phyloP scores from a whole-genome alignment of 2,113 vertebrate species.

The Poeciliopsis occidentalis region DNA sequence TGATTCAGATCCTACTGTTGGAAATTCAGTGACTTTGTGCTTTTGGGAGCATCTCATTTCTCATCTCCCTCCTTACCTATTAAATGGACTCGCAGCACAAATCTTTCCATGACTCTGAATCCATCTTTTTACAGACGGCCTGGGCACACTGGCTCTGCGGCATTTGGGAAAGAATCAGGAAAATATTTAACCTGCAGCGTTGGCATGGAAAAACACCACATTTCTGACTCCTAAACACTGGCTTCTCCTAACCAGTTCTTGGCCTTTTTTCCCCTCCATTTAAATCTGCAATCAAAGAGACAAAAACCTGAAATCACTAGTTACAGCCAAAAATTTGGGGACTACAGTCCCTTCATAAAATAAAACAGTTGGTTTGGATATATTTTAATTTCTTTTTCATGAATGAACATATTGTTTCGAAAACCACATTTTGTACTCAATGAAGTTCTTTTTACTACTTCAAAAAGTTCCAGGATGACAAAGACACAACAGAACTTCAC shows the following conservation, averaged over 20 bases:
- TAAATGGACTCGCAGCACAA: conserved; percentile 40
- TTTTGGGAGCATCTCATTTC: conserved; percentile 44
- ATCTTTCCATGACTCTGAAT: conserved; percentile 41
- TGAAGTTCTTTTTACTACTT: background rate
- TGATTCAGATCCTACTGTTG: conserved; percentile 44
- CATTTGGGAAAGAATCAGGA: conserved; percentile 6
- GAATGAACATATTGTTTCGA: background rate
- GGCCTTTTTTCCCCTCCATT: no score
- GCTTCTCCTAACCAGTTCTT: background rate
- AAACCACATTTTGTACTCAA: background rate
- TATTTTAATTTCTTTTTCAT: background rate
- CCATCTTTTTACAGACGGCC: conserved; percentile 29
- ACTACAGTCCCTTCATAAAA: no score
- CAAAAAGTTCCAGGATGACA: background rate
- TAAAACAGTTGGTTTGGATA: background rate
- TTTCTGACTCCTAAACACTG: background rate
- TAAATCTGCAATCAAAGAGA: no score
- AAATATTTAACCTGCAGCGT: background rate
- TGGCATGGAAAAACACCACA: background rate
- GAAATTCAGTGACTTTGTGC: conserved; percentile 49
- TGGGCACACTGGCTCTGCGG: conserved; percentile 4
- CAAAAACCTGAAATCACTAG: no score
- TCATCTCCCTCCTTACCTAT: conserved; percentile 37
- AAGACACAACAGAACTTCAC: background rate
- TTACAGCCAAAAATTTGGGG: no score